Evolutionary conservation across 2,797 vertebrate species (phyloP), one percentile per base, ranked within the genome.

Genomic region (Darevskia mixta): DNA sequence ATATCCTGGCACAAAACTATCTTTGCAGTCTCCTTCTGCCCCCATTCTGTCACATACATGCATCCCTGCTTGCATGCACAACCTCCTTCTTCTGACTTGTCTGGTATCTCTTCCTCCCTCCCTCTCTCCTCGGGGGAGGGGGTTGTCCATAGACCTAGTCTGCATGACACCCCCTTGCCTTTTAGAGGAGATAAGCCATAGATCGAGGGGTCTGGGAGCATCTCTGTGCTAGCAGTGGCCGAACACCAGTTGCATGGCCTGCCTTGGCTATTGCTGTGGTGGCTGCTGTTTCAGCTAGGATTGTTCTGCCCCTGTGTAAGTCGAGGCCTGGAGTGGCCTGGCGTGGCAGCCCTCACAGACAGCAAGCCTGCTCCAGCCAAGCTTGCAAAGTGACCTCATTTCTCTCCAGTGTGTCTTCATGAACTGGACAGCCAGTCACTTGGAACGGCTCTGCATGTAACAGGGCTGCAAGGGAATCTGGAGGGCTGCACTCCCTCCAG

Each of bases 321-420:
- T 0, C 13, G 1, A 55, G 0, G 27, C 75, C 29, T 29, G 20
- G 9, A 11, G 72, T 58, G 78, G 71, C 20, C 3, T 10, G 71
- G 20, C 8, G 27, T 2, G 15, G 15, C 49, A 5, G 10, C 83
- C 87, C 85, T 5, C 15, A 3, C 67, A 66, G 58, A 43, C 71
- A 11, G 64, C 72, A 6, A 38, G 45, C 25, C 88, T 58, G 10
- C 29, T 25, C n/a, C 3, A 25, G 29, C 79, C 88, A 69, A 71
- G 35, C 29, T 0, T 49, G 0, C 69, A 17, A 72, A 77, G 15
- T 94, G 93, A 91, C 92, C 94, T 91, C 8, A 0, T 91, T 91
- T 94, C 78, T 91, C 90, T 7, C 76, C 15, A 29, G 0, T 11
- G 86, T 38, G 80, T 88, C 38, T 83, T 72, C 79, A 92, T 18